Conservation (phyloP, 1,140 invertebrate species). For the Propsilocerus akamusi region DNA sequence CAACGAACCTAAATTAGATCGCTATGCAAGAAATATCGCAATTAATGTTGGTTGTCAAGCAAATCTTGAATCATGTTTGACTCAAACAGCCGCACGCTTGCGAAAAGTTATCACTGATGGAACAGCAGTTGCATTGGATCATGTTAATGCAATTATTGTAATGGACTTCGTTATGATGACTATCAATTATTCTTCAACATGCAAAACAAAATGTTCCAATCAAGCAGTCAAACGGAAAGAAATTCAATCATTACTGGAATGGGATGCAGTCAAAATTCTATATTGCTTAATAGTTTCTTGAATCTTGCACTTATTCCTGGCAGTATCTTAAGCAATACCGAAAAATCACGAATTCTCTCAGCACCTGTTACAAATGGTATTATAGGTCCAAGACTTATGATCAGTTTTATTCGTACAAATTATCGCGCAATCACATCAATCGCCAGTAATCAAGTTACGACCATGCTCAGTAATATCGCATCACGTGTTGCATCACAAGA, state of each 20-base stretch:
- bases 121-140: constrained; percentile 13
- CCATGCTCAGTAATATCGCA: not conserved
- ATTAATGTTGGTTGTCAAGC: constrained; percentile 29
- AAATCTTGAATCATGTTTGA: constrained; percentile 24
- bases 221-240: constrained; percentile 35
- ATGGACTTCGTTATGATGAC: constrained; percentile 36
- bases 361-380: not conserved
- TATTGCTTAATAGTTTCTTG: not conserved
- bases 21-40: constrained; percentile 21
- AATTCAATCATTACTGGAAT: constrained; percentile 30
- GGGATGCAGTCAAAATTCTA: constrained; percentile 28
- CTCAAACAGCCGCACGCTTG: constrained; percentile 20
- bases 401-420: not conserved
- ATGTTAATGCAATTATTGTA: constrained; percentile 37
- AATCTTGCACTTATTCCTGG: not conserved
- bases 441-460: not conserved
- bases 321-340: not conserved
- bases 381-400: not conserved
- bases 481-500: not conserved
- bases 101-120: constrained; percentile 22
- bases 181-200: constrained; percentile 40
- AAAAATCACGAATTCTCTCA: not conserved
- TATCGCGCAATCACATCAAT: not conserved
- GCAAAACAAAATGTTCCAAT: constrained; percentile 32
- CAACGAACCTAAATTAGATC: constrained; percentile 20